These are phyloP conservation scores for Tetraneura akinire DNA, from an alignment of 1,140 invertebrate genomes.

Conservation along the genomic window DNA sequence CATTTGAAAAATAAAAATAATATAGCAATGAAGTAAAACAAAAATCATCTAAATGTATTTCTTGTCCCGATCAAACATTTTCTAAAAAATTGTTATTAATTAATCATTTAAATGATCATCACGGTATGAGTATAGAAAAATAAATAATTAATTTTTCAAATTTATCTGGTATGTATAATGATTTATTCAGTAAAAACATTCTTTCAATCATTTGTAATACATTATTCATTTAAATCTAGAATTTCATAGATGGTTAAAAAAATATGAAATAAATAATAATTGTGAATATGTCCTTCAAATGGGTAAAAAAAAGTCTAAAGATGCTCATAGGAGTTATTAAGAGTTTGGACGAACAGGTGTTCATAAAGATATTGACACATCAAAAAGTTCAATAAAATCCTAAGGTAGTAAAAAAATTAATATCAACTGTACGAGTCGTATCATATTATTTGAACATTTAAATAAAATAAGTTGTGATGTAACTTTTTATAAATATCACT, in stretches of 20 bases:
- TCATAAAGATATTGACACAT: not conserved
- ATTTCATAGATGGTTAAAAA: not conserved
- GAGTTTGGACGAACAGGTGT: not conserved
- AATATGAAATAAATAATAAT: not conserved
- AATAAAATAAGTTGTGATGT: not conserved
- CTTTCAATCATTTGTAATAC: too few relatives aligned
- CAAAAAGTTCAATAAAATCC: not conserved
- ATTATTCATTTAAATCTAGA: too few relatives aligned
- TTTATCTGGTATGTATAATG: too few relatives aligned
- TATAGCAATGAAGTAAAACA: too few relatives aligned
- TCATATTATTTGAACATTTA: not conserved
- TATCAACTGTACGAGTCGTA: not conserved
- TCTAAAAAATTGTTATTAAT: too few relatives aligned
- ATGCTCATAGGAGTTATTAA: not conserved
- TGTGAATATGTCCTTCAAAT: not conserved
- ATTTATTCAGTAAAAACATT: too few relatives aligned
- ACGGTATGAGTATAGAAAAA: too few relatives aligned
- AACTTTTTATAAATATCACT: slow-evolving; percentile 3
- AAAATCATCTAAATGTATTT: too few relatives aligned
- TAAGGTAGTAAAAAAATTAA: slow-evolving; percentile 8
- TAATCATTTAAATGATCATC: too few relatives aligned
- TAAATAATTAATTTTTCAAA: too few relatives aligned
- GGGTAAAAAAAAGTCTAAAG: not conserved
- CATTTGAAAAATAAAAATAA: too few relatives aligned
- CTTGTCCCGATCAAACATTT: too few relatives aligned